Base-by-base conservation (phyloP, 2,113 vertebrate species). In the Channa maculata region DNA sequence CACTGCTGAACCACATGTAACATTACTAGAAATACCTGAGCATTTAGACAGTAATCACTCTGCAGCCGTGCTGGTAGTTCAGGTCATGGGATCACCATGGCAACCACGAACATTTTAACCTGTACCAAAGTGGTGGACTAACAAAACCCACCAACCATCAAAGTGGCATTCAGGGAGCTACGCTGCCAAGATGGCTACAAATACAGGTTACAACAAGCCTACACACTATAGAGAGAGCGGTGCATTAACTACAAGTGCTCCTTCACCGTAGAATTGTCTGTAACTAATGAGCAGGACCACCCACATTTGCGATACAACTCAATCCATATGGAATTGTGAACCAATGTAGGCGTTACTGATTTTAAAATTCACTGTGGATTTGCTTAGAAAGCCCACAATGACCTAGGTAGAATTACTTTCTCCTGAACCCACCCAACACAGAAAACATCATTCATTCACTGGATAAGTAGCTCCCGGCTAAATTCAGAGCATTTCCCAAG, bases 381-480 rank as follows among this genome's bases (percentile, higher is more conserved):
- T 71, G 48, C 14, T 71, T 59, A 71, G 65, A 24, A 70, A 65
- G 78, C 68, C 52, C 53, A 79, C 12, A 8, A 15, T 66, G 33
- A 70, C 61, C 46, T 59, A 33, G 15, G 64, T 78, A 63, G 80
- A 69, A 73, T 83, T 81, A 77, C 48, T 66, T 70, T 46, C 7
- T 63, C 34, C 24, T 55, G 53, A 70, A 63, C 24, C 57, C 48
- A 74, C 1, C 24, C 24, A 24, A 24, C 24, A 24, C 24, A 24
- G 24, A 24, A 24, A 24, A 24, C 62, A 24, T 9, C 52, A 80
- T 45, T 44, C 59, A 68, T 14, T 86, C 65, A 82, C 65, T 80
- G 54, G 50, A 72, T 65, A 78, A 65, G 80, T 44, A 69, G 70
- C 71, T 54, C 15, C 2, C 0, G 59, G 73, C 69, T 50, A 51